Evolutionary conservation across 2,113 vertebrate genomes (phyloP).

Genomic region (Trinectes maculatus): DNA sequence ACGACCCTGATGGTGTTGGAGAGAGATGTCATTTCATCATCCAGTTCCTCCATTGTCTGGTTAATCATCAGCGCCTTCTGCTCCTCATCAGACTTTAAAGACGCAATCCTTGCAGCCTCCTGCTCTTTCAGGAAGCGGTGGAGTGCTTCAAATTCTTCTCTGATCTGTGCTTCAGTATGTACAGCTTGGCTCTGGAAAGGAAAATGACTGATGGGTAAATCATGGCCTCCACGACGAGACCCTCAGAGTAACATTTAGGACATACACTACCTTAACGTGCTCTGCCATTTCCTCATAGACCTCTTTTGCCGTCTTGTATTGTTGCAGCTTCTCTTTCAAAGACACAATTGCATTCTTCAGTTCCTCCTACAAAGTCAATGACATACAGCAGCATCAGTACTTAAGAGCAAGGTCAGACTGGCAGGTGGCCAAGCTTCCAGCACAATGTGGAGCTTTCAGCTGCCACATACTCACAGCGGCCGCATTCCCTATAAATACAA

Average conservation of each 20-base stretch:
- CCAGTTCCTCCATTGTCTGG: slow-evolving; percentile 73
- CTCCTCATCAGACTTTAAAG: slow-evolving; percentile 73
- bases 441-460: slow-evolving; percentile 56
- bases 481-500: slow-evolving; percentile 43
- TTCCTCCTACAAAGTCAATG: slow-evolving; percentile 76
- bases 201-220: slow-evolving; percentile 15
- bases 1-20: slow-evolving; percentile 73
- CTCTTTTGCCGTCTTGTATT: slow-evolving; percentile 68
- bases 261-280: slow-evolving; percentile 78
- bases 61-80: slow-evolving; percentile 72
- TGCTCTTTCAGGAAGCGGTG: slow-evolving; percentile 80
- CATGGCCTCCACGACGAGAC: background rate
- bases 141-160: slow-evolving; percentile 78
- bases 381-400: slow-evolving; percentile 46
- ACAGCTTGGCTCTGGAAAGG: slow-evolving; percentile 74
- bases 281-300: slow-evolving; percentile 76
- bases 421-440: slow-evolving; percentile 53
- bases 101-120: slow-evolving; percentile 72
- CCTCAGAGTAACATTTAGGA: slow-evolving; percentile 14
- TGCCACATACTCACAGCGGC: slow-evolving; percentile 36
- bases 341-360: slow-evolving; percentile 78
- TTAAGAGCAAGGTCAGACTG: slow-evolving; percentile 49
- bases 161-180: slow-evolving; percentile 80
- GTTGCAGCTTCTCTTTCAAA: slow-evolving; percentile 79
- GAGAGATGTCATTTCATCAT: slow-evolving; percentile 68